Evolutionary conservation across 2,113 vertebrate species (phyloP).

Genomic region (Tetraodon nigroviridis): DNA sequence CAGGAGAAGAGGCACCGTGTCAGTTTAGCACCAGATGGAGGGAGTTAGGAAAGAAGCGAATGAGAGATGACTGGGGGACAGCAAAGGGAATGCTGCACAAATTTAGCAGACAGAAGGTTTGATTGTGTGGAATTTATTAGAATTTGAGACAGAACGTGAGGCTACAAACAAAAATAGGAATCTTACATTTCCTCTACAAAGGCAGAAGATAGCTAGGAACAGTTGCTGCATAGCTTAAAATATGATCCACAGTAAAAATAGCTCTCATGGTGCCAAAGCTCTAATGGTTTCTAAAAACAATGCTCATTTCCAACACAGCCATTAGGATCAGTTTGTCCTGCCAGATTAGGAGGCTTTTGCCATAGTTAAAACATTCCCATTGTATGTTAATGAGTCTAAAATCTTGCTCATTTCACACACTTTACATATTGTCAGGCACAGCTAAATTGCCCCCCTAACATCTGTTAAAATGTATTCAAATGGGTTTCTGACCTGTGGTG

Average conservation of each 20-base stretch:
- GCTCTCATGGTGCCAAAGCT: conserved; percentile 34
- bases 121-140: conserved; percentile 42
- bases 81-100: neutral
- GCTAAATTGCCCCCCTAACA: conserved; percentile 52
- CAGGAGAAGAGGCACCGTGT: conserved; percentile 53
- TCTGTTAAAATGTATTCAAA: conserved; percentile 51
- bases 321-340: conserved; percentile 50
- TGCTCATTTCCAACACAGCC: conserved; percentile 28
- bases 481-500: conserved; percentile 48
- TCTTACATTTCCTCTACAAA: conserved; percentile 15
- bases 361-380: conserved; percentile 50
- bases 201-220: conserved; percentile 10
- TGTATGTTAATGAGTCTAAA: conserved; percentile 66
- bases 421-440: conserved; percentile 41
- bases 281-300: conserved; percentile 46
- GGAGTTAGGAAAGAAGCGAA: conserved; percentile 40
- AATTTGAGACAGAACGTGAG: conserved; percentile 42
- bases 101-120: conserved; percentile 4
- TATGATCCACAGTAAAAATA: conserved; percentile 12
- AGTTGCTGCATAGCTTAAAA: conserved; percentile 21
- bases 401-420: conserved; percentile 46
- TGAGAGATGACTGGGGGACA: conserved; percentile 39
- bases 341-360: conserved; percentile 38
- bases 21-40: conserved; percentile 60
- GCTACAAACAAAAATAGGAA: conserved; percentile 15